Evolutionary conservation across 1,140 invertebrate species (phyloP).

Genomic region (Drosophila arizonae): DNA sequence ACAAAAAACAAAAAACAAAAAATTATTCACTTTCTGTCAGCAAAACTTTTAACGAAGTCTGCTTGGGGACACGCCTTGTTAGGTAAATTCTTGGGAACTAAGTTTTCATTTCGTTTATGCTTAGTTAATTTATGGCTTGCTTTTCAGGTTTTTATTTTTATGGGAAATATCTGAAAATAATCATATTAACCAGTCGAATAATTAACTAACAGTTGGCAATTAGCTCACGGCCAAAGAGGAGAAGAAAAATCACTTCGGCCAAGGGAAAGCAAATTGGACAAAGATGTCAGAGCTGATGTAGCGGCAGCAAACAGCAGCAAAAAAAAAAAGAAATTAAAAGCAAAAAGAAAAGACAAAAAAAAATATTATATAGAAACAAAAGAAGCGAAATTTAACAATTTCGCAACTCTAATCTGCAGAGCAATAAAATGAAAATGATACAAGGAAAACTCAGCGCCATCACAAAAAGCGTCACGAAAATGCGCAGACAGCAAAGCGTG

Average conservation of each 20-base stretch:
- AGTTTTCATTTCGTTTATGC: constrained; percentile 3
- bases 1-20: background rate
- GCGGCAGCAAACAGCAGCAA: constrained; percentile 11
- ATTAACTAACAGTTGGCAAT: constrained; percentile 33
- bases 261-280: constrained; percentile 39
- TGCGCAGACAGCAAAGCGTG: constrained; percentile 66
- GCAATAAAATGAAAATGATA: constrained; percentile 77
- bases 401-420: constrained; percentile 75
- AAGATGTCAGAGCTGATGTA: constrained; percentile 34
- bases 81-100: background rate
- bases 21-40: background rate
- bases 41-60: background rate
- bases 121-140: constrained; percentile 7
- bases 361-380: constrained; percentile 6
- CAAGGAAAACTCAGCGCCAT: constrained; percentile 65
- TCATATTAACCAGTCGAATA: constrained; percentile 39
- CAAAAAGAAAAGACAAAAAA: constrained; percentile 22
- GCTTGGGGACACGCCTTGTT: background rate
- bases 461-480: constrained; percentile 68
- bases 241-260: background rate
- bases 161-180: constrained; percentile 4
- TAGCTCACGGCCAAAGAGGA: constrained; percentile 2
- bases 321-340: constrained; percentile 58
- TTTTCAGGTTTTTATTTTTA: background rate
- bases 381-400: constrained; percentile 79